Conservation (phyloP, 2,888 invertebrate species). For the Eupithecia subfuscata region DNA sequence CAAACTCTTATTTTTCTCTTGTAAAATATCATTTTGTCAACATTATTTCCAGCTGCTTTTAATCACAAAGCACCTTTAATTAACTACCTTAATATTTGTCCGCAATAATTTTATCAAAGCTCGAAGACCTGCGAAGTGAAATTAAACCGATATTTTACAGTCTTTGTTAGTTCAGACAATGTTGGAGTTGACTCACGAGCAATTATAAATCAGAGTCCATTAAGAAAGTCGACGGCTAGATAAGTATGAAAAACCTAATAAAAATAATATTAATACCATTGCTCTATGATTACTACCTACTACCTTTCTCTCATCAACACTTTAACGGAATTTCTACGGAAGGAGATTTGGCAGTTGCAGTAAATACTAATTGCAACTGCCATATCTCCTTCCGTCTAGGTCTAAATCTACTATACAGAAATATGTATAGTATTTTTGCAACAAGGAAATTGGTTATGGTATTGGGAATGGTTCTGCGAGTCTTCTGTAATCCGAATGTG, state of each 20-base stretch:
- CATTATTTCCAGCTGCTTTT: conserved; percentile 13
- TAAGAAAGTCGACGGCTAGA: not conserved
- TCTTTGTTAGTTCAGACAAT: conserved; percentile 3
- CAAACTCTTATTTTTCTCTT: not conserved
- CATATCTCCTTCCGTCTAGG: too few species aligned
- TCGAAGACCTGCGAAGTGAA: not conserved
- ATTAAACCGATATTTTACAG: conserved; percentile 12
- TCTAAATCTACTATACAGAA: too few species aligned
- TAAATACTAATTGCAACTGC: too few species aligned
- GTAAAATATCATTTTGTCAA: not conserved
- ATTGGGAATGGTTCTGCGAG: too few species aligned
- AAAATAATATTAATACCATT: too few species aligned
- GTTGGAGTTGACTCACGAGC: not conserved
- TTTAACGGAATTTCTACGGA: too few species aligned
- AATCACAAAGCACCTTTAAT: not conserved
- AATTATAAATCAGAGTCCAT: not conserved
- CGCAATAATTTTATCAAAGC: conserved; percentile 13
- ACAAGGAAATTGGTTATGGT: too few species aligned
- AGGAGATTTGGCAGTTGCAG: too few species aligned
- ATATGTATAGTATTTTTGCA: too few species aligned
- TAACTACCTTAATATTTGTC: conserved; percentile 13
- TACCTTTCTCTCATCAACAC: too few species aligned
- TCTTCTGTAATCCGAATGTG: too few species aligned
- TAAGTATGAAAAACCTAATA: not conserved
- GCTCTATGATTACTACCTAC: too few species aligned